Conservation (phyloP, 2,888 invertebrate genomes). For the Dolichopus griseipennis region DNA sequence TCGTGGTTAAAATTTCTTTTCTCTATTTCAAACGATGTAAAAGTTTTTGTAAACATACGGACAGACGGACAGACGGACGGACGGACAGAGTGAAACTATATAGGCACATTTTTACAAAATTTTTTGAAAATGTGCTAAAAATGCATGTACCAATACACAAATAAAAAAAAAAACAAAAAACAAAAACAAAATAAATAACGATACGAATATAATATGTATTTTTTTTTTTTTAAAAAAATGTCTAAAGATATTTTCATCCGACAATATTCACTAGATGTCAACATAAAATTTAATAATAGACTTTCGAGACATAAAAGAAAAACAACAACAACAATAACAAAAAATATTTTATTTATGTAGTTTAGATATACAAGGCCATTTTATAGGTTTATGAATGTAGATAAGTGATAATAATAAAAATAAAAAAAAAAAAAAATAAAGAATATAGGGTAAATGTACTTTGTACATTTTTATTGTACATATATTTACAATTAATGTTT, state of each 20-base stretch:
- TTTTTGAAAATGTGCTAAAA: too few relatives aligned
- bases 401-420: not conserved
- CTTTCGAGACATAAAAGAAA: not conserved
- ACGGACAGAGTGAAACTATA: too few relatives aligned
- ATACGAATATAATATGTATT: not conserved
- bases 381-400: not conserved
- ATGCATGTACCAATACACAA: not conserved
- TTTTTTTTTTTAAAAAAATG: not conserved
- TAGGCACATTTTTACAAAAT: too few relatives aligned
- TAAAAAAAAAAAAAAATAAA: not conserved
- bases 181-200: not conserved
- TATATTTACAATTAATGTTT: too few relatives aligned
- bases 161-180: not conserved
- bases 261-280: not conserved
- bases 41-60: too few relatives aligned
- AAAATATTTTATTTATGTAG: too few relatives aligned
- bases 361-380: not conserved
- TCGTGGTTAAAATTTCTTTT: too few relatives aligned
- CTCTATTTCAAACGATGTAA: too few relatives aligned
- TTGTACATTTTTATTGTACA: not conserved
- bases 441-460: not conserved
- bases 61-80: too few relatives aligned
- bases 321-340: not conserved
- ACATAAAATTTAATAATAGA: not conserved
- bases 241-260: not conserved